These are phyloP conservation scores for Porites australiensis DNA, from an alignment of 64 coral and sea anemone species.

Conservation along the genomic window DNA sequence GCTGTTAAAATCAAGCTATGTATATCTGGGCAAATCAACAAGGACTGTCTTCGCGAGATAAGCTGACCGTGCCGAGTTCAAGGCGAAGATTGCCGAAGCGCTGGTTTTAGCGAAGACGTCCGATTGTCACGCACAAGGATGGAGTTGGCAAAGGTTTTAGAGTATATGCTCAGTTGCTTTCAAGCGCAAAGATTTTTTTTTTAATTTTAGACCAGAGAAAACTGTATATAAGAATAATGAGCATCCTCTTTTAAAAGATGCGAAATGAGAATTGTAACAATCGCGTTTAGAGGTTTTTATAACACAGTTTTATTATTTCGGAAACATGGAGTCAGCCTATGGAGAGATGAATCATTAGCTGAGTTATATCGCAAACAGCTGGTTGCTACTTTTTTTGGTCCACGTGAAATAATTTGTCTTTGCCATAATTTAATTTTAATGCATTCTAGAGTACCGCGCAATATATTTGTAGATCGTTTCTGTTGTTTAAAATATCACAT, in stretches of 20 bases:
- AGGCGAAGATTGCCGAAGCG: conserved; percentile 9
- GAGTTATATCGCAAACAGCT: background rate
- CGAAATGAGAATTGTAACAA: background rate
- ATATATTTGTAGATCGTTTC: background rate
- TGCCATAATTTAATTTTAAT: background rate
- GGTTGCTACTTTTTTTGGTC: background rate
- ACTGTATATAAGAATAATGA: background rate
- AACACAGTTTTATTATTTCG: background rate
- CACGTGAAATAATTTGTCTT: background rate
- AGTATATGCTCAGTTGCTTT: background rate
- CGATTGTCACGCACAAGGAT: background rate
- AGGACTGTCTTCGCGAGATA: background rate
- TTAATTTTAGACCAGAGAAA: background rate
- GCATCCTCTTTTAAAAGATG: background rate
- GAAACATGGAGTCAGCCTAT: background rate
- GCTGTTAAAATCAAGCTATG: background rate
- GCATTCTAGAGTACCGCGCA: background rate
- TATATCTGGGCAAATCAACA: background rate
- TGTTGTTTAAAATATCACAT: background rate
- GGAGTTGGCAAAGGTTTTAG: background rate
- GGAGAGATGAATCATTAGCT: background rate
- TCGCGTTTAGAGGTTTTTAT: background rate
- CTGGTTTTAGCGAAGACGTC: background rate
- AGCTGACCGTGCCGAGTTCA: background rate
- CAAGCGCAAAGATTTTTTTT: background rate